These are phyloP conservation scores for Elgaria multicarinata DNA, from an alignment of 2,113 vertebrate species.

Conservation along the genomic window DNA sequence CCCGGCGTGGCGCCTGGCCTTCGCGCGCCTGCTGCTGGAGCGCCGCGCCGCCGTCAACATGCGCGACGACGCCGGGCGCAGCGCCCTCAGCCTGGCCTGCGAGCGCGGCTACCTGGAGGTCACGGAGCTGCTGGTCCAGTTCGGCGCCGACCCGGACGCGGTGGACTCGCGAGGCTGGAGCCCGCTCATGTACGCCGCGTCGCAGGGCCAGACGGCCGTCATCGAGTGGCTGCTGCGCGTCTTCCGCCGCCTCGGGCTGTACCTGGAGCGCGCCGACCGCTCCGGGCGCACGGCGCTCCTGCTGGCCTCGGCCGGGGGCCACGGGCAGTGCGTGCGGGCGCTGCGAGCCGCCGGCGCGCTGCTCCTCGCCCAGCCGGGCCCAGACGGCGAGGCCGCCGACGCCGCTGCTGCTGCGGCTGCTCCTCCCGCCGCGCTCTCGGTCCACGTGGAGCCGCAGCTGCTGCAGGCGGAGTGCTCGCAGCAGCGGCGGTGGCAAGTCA, in stretches of 20 bases:
- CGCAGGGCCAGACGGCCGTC: constrained; percentile 85
- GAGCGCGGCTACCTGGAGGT: constrained; percentile 87
- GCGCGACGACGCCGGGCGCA: constrained; percentile 86
- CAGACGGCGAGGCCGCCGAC: neutral
- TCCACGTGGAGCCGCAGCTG: neutral
- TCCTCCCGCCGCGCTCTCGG: neutral
- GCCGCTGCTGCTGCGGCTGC: neutral
- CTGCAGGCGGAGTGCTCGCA: neutral
- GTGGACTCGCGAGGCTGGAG: constrained; percentile 86
- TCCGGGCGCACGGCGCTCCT: constrained; percentile 85
- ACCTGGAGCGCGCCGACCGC: constrained; percentile 82
- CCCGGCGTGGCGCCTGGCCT: constrained; percentile 79
- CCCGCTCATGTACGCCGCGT: constrained; percentile 89
- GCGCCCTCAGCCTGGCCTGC: constrained; percentile 87
- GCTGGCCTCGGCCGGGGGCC: constrained; percentile 84
- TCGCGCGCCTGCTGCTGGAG: constrained; percentile 86
- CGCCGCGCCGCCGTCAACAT: constrained; percentile 88
- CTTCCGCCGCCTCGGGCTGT: constrained; percentile 88
- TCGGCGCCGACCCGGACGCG: constrained; percentile 87
- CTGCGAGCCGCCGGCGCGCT: constrained; percentile 31
- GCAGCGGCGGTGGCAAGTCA: neutral
- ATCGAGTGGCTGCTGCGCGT: constrained; percentile 89
- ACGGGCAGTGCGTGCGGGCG: constrained; percentile 83
- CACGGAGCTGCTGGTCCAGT: constrained; percentile 89
- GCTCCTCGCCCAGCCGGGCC: neutral